Evolutionary conservation across 2,797 vertebrate species (phyloP), one percentile per base, ranked within the genome.

Genomic region (Rousettus madagascariensis): DNA sequence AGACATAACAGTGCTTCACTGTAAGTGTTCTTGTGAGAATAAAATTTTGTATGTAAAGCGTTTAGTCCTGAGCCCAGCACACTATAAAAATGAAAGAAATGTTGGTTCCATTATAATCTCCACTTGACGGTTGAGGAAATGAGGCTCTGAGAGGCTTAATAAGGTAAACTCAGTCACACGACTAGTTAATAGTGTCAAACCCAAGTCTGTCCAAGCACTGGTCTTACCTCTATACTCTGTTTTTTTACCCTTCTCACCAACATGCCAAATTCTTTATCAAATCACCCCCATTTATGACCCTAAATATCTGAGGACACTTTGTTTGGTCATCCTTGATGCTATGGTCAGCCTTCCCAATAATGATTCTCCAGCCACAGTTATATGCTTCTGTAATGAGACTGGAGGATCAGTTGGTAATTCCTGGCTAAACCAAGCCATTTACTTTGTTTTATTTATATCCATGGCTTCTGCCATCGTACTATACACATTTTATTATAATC

Each of bases 31-130:
- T 13, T 66, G 11, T 68, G n/a, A 46, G 38, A 88, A 84, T 75
- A 85, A 94, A 80, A 68, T 84, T 26, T 61, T 26, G 16, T 77
- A 92, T 9, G 19, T 26, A 85, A 75, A 83, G 16, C 41, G 51
- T 9, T 77, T 59, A 86, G 78, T 28, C n/a, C n/a, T 30, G 16
- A 83, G 49, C 57, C 57, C n/a, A 4, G 24, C 38, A 59, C 30
- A 30, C 75, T 68, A 12, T 68, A 53, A 82, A 96, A 43, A 92
- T 78, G 51, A 91, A 86, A 95, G 46, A 88, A 90, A 82, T 46
- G 63, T 78, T 77, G 46, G 24, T 1, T 89, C 24, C 41, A 5
- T 36, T 82, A 38, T 71, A 78, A 72, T 38, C 55, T 8, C 63
- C 79, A 55, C 80, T 61, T 71, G 41, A 66, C 26, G 66, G 49